These are phyloP conservation scores for Gibbula magus DNA, from an alignment of 2,888 invertebrate species.

Conservation along the genomic window DNA sequence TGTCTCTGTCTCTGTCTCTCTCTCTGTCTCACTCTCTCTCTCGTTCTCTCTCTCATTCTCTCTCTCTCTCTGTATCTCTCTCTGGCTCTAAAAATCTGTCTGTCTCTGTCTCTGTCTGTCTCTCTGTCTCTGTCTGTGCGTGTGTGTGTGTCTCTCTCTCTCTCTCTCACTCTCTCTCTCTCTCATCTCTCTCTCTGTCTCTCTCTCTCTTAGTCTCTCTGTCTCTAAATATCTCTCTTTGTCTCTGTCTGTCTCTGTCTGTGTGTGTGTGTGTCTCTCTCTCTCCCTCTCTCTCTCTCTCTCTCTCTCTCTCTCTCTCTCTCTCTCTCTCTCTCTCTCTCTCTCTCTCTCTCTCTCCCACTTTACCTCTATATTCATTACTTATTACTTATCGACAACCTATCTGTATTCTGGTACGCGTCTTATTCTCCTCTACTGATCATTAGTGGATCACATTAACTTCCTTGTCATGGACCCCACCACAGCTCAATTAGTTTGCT, in stretches of 20 bases:
- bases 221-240: background rate
- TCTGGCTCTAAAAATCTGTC: background rate
- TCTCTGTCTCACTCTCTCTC: too few species aligned
- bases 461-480: too few species aligned
- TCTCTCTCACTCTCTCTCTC: background rate
- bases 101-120: background rate
- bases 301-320: background rate
- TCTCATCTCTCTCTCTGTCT: background rate
- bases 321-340: too few species aligned
- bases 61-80: too few species aligned
- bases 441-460: too few species aligned
- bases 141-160: background rate
- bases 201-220: conserved; percentile 1
- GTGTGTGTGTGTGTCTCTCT: background rate
- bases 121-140: background rate
- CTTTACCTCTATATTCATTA: background rate
- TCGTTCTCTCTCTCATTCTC: too few species aligned
- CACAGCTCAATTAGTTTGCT: too few species aligned
- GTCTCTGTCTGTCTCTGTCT: background rate
- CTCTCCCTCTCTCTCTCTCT: background rate
- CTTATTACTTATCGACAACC: too few species aligned
- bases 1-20: background rate
- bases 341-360: background rate
- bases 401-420: too few species aligned
- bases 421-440: too few species aligned